Base-by-base conservation (phyloP, 2,888 invertebrate species). In the Diarsia dahlii region DNA sequence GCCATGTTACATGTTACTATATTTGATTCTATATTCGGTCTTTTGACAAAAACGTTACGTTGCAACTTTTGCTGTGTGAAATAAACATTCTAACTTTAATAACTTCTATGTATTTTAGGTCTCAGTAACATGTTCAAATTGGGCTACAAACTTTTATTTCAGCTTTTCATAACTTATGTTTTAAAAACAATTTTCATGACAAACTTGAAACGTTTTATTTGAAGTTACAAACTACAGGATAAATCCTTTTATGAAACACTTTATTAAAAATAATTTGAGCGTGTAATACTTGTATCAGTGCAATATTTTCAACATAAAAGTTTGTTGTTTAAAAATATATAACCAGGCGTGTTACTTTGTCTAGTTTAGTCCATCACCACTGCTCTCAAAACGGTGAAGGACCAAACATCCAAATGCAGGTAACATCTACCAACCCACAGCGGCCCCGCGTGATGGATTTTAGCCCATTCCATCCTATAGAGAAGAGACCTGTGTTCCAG, bases 121-220 rank as follows among this genome's bases (percentile, higher is more conserved):
- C 15, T 70, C 54, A 45, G 48, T 39, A 54, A 74, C 64, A 62
- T 76, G 48, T 64, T 65, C 56, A 63, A 78, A 78, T 81, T 68
- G 62, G 18, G 23, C 18, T 39, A 9, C 64, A 67, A 84, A 85
- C 81, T 85, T 86, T 81, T 80, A 71, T 68, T 85, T 65, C 39
- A 76, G 68, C 66, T 71, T 75, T 85, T 74, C 71, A 79, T 39
- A 8, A 39, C 5, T 8, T 74, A 63, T 62, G 13, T 82, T 85
- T 78, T 66, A 39, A 75, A 65, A 74, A 68, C 68, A 64, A 46
- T 23, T 58, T 68, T 65, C 54, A 72, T 58, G 54, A 45, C 48
- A 71, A 71, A 85, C 78, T 85, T 82, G 39, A 39, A n/a, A 34
- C 20, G 54, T 67, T 82, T 50, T 48, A 50, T 81, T 50, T 45